Evolutionary conservation across 2,888 invertebrate species (phyloP), one percentile per base, ranked within the genome.

Genomic region (Dryobota labecula): DNA sequence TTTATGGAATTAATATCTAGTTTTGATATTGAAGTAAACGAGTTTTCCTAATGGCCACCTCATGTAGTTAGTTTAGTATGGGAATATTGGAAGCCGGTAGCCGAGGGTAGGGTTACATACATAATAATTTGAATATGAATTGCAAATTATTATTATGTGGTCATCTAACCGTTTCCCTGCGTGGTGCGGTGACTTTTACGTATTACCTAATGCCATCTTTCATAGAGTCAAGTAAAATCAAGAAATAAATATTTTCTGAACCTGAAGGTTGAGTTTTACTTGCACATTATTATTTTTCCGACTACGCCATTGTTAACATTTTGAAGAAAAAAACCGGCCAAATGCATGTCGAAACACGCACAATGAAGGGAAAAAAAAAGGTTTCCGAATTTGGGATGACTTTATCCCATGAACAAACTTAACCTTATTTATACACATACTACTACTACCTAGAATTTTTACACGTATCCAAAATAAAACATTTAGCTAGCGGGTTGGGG

Each of bases 1-100:
- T 83, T 71, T 83, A 80, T 84, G 41, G 30, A 36, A 20, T 58
- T 61, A n/a, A 69, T 60, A 60, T 84, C 69, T 58, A 53, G 70
- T 64, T 70, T 73, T 72, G 65, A 73, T 75, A 78, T 78, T 63
- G 61, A 75, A 73, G 60, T 70, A 58, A 63, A 77, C 66, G 57
- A 63, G 72, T 70, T 76, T 64, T 64, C 56, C 38, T 80, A 79
- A 76, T 80, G 49, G 58, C 2, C 7, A 24, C 49, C 60, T 64
- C 56, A 68, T 68, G 61, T 82, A 20, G 13, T 13, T 36, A 60
- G 4, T 81, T 81, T 67, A 70, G 13, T 76, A 63, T 76, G 65
- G 27, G 62, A 76, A 70, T 45, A 60, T 76, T 51, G 53, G n/a
- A 33, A 58, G 36, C 27, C 60, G 20, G 63, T 75, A 75, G 61